These are phyloP conservation scores for Colostygia pectinataria DNA, from an alignment of 2,888 invertebrate genomes.

Conservation along the genomic window DNA sequence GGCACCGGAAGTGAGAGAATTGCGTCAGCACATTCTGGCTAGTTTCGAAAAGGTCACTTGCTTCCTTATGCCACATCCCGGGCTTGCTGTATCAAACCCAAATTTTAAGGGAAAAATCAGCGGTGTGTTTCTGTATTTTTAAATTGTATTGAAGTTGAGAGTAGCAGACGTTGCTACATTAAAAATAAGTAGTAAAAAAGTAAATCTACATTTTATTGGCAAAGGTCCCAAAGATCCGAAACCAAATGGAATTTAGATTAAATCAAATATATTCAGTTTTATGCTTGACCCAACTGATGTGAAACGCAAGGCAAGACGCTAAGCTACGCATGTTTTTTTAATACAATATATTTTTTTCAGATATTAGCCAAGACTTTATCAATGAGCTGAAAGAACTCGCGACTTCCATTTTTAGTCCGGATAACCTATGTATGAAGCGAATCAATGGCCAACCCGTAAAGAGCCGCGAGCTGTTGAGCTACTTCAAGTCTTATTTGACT, in stretches of 20 bases:
- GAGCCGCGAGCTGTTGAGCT: conserved; percentile 10
- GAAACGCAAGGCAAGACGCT: too few species aligned
- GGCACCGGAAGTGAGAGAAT: conserved; percentile 25
- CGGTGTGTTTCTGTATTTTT: conserved; percentile 25
- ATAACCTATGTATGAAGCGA: conserved; percentile 12
- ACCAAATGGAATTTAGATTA: too few species aligned
- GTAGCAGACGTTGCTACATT: too few species aligned
- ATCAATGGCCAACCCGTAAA: conserved; percentile 10
- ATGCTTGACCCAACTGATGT: too few species aligned
- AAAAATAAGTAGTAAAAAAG: too few species aligned
- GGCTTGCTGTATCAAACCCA: conserved; percentile 18
- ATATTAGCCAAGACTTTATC: conserved; percentile 14
- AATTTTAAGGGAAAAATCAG: conserved; percentile 27
- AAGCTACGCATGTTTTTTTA: too few species aligned
- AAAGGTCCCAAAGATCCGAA: too few species aligned
- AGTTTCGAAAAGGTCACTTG: conserved; percentile 32
- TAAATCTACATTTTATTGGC: too few species aligned
- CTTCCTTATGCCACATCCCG: conserved; percentile 38
- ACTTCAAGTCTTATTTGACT: conserved; percentile 18
- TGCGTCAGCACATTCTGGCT: conserved; percentile 24
- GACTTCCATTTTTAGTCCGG: conserved; percentile 23
- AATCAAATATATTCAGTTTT: too few species aligned
- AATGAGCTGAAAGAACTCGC: conserved; percentile 16
- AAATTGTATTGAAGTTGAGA: too few species aligned
- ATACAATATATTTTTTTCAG: conserved; percentile 21